A percentile compares a stretch with the other conserved stretches of the same genome.
Evolutionary conservation across 2,113 vertebrate genomes (phyloP).

Genomic region (Zosterops lateralis): DNA sequence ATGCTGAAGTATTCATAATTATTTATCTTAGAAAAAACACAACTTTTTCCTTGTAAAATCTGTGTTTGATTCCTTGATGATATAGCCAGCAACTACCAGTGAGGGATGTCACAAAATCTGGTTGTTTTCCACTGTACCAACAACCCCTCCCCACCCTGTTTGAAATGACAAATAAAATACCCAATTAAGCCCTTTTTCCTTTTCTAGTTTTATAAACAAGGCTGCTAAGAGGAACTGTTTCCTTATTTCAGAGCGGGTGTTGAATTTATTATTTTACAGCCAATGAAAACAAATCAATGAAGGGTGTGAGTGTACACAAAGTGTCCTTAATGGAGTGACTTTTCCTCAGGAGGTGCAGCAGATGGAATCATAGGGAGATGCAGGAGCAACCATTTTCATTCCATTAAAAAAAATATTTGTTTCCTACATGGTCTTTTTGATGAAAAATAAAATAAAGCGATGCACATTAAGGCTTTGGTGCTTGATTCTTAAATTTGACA

Average conservation of each 20-base stretch:
- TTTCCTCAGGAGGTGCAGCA: conserved; percentile 35
- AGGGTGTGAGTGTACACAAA: conserved; percentile 51
- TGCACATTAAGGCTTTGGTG: background rate
- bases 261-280: background rate
- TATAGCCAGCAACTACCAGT: background rate
- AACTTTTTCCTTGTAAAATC: background rate
- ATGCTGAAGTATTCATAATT: background rate
- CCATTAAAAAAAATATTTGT: background rate
- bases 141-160: background rate
- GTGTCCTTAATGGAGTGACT: conserved; percentile 1
- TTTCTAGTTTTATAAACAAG: conserved; percentile 55
- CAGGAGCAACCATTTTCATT: background rate
- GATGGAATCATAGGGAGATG: background rate
- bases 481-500: background rate
- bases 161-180: conserved; percentile 50
- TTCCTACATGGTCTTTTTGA: background rate
- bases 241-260: conserved; percentile 18
- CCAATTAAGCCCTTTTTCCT: conserved; percentile 40
- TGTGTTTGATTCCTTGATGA: background rate
- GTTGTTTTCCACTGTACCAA: conserved; percentile 1
- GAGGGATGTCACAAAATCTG: background rate
- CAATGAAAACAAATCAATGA: conserved; percentile 67
- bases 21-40: background rate
- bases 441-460: background rate
- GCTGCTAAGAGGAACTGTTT: conserved; percentile 50